phyloP scores from a whole-genome alignment of 2,888 invertebrate species.

The Heliconius sara region DNA sequence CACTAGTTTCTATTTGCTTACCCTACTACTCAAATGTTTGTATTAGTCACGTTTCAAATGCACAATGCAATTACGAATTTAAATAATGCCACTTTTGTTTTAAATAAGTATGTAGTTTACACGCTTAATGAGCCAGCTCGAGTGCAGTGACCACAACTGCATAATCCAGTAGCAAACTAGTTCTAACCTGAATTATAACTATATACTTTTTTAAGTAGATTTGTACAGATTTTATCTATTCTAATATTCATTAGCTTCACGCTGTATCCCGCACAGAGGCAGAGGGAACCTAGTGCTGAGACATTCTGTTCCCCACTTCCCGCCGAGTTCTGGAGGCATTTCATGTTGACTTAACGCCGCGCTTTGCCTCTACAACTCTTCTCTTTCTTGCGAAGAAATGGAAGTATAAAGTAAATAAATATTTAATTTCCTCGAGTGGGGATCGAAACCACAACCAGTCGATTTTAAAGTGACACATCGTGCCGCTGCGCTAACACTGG shows the following conservation, averaged over 20 bases:
- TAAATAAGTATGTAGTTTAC: conserved; percentile 15
- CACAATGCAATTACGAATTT: not conserved
- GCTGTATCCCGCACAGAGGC: no score
- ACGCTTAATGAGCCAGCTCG: conserved; percentile 15
- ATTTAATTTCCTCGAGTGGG: no score
- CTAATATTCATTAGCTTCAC: not conserved
- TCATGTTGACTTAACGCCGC: no score
- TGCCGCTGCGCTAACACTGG: no score
- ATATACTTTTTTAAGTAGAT: not conserved
- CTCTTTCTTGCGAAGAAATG: no score
- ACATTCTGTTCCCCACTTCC: no score
- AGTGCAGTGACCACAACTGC: conserved; percentile 13
- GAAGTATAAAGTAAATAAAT: no score
- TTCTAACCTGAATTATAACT: conserved; percentile 8
- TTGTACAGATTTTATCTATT: not conserved
- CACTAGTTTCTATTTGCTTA: not conserved
- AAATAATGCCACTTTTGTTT: conserved; percentile 6
- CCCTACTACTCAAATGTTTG: not conserved
- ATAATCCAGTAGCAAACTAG: conserved; percentile 8
- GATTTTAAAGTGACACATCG: no score
- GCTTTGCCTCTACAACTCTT: no score
- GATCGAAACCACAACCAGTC: no score
- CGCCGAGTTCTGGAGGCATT: no score
- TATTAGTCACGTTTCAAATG: not conserved
- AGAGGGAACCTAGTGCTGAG: no score